phyloP scores from a whole-genome alignment of 2,113 vertebrate genomes.

The Python bivittatus region DNA sequence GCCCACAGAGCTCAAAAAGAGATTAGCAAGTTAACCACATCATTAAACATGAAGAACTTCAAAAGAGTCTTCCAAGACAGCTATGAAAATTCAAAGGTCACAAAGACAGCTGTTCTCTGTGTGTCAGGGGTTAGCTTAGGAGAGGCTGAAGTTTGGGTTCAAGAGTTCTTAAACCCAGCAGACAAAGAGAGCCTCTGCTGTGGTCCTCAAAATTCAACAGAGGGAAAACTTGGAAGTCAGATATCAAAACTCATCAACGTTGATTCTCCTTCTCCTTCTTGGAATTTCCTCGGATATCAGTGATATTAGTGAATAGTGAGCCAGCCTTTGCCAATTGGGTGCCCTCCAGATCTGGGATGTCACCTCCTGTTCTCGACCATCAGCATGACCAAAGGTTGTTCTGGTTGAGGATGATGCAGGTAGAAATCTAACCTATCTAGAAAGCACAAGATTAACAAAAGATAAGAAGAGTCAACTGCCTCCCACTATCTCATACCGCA shows the following conservation, averaged over 20 bases:
- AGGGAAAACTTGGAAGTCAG: neutral
- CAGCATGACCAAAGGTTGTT: too few relatives aligned
- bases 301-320: too few relatives aligned
- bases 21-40: conserved; percentile 52
- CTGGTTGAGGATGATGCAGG: too few relatives aligned
- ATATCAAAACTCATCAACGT: neutral
- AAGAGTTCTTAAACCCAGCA: neutral
- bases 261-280: neutral
- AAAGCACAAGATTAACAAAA: too few relatives aligned
- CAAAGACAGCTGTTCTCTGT: neutral
- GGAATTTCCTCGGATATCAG: too few relatives aligned
- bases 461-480: too few relatives aligned
- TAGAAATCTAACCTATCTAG: too few relatives aligned
- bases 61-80: conserved; percentile 41
- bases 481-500: too few relatives aligned
- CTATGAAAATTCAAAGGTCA: conserved; percentile 47
- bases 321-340: too few relatives aligned
- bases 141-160: conserved; percentile 42
- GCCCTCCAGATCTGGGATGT: too few relatives aligned
- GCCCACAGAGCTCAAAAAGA: conserved; percentile 49
- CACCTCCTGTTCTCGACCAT: too few relatives aligned
- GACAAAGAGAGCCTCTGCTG: too few relatives aligned
- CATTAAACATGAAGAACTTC: conserved; percentile 46
- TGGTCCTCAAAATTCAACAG: neutral
- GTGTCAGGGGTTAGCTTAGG: conserved; percentile 28